phyloP scores from a whole-genome alignment of 2,888 invertebrate species.

The Synanthedon vespiformis region DNA sequence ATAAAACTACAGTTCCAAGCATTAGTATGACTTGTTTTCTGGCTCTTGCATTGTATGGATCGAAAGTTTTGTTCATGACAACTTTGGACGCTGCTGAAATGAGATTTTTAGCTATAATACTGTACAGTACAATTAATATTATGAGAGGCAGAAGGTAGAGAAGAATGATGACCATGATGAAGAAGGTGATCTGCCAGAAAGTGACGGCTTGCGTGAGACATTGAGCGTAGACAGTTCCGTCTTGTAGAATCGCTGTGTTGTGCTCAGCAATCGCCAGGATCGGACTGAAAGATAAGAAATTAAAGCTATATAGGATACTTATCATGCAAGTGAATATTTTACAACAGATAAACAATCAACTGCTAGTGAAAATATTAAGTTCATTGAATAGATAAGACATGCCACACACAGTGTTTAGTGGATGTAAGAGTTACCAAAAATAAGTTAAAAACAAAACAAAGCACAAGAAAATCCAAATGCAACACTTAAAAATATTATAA shows the following conservation, averaged over 20 bases:
- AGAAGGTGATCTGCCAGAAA: conserved; percentile 82
- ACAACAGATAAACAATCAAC: conserved; percentile 2
- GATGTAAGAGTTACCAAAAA: too few relatives aligned
- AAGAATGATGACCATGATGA: conserved; percentile 80
- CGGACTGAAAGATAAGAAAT: conserved; percentile 76
- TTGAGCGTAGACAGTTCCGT: conserved; percentile 77
- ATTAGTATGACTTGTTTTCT: conserved; percentile 87
- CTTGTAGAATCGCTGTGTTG: conserved; percentile 74
- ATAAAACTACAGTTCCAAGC: conserved; percentile 87
- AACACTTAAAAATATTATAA: too few relatives aligned
- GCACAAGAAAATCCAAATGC: too few relatives aligned
- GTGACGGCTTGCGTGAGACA: conserved; percentile 85
- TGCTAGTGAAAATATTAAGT: conserved; percentile 1
- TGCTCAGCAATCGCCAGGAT: conserved; percentile 83
- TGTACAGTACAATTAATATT: conserved; percentile 83
- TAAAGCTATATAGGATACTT: conserved; percentile 5
- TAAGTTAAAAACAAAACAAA: too few relatives aligned
- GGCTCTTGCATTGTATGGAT: conserved; percentile 78
- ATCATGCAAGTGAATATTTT: not conserved
- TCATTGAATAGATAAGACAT: conserved; percentile 2
- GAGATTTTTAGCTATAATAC: conserved; percentile 85
- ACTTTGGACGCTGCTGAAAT: conserved; percentile 78
- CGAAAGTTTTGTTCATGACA: conserved; percentile 78
- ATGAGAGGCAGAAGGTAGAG: conserved; percentile 87
- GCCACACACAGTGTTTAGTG: too few relatives aligned